Evolutionary conservation across 2,113 vertebrate genomes (phyloP), one percentile per base, ranked within the genome.

Genomic region (Eulemur rufifrons): DNA sequence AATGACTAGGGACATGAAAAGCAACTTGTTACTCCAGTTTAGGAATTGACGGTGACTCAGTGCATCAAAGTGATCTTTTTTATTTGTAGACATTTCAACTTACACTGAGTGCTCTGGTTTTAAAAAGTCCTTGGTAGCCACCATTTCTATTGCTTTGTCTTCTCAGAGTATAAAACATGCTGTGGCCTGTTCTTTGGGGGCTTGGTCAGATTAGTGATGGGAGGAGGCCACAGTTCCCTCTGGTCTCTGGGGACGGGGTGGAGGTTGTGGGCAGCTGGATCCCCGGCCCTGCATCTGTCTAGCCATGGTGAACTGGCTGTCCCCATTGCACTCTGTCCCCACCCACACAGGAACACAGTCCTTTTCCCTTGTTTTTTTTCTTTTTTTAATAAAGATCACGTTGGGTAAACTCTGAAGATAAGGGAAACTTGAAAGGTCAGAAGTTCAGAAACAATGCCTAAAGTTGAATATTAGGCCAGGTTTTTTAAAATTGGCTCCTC

Each of bases 391-490:
- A 54, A 54, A 54, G 52, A 34, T 42, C 42, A 29, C 29, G 13
- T 34, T 73, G 34, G 80, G n/a, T 81, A 73, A 50, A 18, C 45
- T 88, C 71, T 42, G 52, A 80, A 87, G 29, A 77, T 54, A 95
- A 89, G 42, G 68, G 52, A 83, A 69, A 76, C 64, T 25, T 64
- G 83, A 81, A 95, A 94, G 73, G 90, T 86, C 89, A 59, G 32
- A 80, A 59, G 39, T 94, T 95, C 45, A 90, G 69, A 77, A 89
- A 59, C 37, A 74, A 39, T 42, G 52, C 50, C 54, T 92, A 18
- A 77, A 61, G 86, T 80, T 45, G 21, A 89, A 76, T 84, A 54
- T 39, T 63, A 78, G 80, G 25, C 15, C 8, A 0, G 77, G 12
- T n/a, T 42, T 86, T 93, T 39, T 29, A n/a, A 68, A 94, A 87